A percentile compares a stretch with the other conserved stretches of the same genome.
Evolutionary conservation across 2,113 vertebrate genomes (phyloP).

Genomic region (Gadus macrocephalus): DNA sequence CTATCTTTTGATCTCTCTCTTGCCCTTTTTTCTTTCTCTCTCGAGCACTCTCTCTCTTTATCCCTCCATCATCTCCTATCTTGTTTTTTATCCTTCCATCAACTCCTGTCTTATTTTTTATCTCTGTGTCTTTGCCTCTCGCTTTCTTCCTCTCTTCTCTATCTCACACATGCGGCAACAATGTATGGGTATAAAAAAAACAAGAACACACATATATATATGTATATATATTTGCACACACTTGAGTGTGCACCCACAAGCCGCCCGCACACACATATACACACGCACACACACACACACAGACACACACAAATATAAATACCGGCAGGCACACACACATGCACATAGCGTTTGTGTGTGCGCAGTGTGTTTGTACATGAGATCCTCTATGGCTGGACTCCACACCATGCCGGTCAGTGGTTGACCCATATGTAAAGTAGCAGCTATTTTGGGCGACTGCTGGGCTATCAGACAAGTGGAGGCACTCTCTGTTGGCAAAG

Average conservation of each 20-base stretch:
- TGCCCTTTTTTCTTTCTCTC: too few species aligned
- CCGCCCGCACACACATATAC: not conserved
- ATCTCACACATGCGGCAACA: not conserved
- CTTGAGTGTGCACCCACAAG: not conserved
- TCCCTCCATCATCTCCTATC: too few species aligned
- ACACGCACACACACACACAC: not conserved
- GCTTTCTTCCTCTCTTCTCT: not conserved
- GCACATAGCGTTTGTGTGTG: constrained; percentile 9
- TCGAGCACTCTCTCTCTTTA: too few species aligned
- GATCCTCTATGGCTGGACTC: constrained; percentile 26
- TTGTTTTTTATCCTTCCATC: too few species aligned
- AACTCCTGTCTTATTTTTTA: too few species aligned
- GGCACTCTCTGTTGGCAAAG: constrained; percentile 40
- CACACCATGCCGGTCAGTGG: constrained; percentile 37
- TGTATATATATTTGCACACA: not conserved
- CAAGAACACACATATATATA: too few species aligned
- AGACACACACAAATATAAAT: constrained; percentile 17
- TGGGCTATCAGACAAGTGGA: constrained; percentile 29
- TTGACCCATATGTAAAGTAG: constrained; percentile 48
- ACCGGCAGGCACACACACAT: constrained; percentile 21
- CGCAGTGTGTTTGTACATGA: constrained; percentile 21
- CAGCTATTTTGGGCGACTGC: constrained; percentile 29
- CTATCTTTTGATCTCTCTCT: too few species aligned
- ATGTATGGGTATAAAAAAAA: too few species aligned
- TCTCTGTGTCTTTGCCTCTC: too few species aligned